phyloP scores from a whole-genome alignment of 2,113 vertebrate species.

The Neopipo cinnamomea region DNA sequence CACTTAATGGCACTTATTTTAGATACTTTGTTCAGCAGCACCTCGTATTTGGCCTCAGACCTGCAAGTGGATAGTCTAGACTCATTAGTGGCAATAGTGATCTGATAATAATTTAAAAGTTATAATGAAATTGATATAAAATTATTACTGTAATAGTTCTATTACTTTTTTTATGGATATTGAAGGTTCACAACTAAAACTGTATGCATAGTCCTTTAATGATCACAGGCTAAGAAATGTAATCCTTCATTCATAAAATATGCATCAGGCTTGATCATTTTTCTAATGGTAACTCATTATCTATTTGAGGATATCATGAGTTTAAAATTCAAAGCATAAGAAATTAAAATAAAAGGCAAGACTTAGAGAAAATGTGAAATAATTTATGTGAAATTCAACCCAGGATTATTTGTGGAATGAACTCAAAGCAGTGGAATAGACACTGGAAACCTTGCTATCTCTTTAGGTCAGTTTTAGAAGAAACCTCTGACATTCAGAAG shows the following conservation, averaged over 20 bases:
- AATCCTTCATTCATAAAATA: constrained; percentile 37
- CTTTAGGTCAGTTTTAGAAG: not conserved
- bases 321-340: not conserved
- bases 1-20: not conserved
- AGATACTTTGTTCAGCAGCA: not conserved
- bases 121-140: not conserved
- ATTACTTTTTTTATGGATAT: not conserved
- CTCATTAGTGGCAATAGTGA: not conserved
- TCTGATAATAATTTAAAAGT: not conserved
- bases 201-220: not conserved
- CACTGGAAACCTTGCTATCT: not conserved
- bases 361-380: not conserved
- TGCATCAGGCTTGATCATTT: not conserved
- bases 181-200: not conserved
- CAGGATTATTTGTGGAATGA: not conserved
- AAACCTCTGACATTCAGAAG: not conserved
- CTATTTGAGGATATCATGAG: not conserved
- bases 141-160: not conserved
- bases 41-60: not conserved
- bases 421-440: not conserved
- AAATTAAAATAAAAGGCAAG: not conserved
- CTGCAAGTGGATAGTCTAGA: not conserved
- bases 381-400: not conserved
- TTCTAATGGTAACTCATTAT: not conserved
- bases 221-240: not conserved